Evolutionary conservation across 2,888 invertebrate species (phyloP), one percentile per base, ranked within the genome.

Genomic region (Heliconius ethilla): DNA sequence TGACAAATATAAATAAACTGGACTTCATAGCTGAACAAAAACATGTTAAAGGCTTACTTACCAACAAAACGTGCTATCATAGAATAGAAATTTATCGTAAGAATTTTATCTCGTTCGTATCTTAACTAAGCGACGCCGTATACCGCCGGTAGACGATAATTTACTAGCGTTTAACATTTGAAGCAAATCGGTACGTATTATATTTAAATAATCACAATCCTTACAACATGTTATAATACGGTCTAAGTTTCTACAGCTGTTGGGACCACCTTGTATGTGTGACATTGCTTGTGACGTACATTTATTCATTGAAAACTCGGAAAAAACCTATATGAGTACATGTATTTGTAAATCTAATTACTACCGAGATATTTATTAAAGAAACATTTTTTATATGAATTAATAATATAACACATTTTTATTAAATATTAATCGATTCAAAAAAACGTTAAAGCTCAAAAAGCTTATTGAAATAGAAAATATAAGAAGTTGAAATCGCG

Each of bases 81-180:
- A 70, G 75, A 76, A 75, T 69, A 81, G 70, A 80, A 78, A 78
- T 79, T 79, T 80, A 79, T 80, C 76, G 73, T 75, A 73, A 79
- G 81, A 76, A 80, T 81, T 81, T 81, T 80, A 80, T 81, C 80
- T 78, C 67, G 4, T 72, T 62, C 67, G 80, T 79, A 81, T 79
- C 80, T 80, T 62, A 67, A 73, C 75, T 72, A 82, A 79, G 79
- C 80, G 75, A 75, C 77, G 76, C 75, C 62, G 77, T 79, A 76
- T 76, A 69, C 69, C 73, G 75, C 77, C 80, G 80, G 79, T 82
- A 72, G 79, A 79, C 83, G 83, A 85, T 88, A 87, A 86, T 90
- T 87, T 88, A 86, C 85, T 78, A 83, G 80, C 87, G 84, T 85
- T 80, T 81, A 81, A 87, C 88, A 88, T 85, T 85, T 85, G 83